Evolutionary conservation across 2,113 vertebrate species (phyloP).

Genomic region (Carassius carassius): DNA sequence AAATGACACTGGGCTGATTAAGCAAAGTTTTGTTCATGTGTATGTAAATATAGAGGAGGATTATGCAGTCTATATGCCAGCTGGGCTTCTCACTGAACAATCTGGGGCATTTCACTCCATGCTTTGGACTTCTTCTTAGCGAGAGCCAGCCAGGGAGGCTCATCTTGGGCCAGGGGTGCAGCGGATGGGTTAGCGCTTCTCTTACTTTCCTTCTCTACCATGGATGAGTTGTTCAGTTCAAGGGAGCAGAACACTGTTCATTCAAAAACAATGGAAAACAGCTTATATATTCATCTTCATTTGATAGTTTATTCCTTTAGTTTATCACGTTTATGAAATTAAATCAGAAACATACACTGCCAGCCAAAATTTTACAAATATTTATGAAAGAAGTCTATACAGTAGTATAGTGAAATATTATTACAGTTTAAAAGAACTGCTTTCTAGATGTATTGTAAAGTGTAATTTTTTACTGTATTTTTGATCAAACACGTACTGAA

Average conservation of each 20-base stretch:
- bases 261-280: conserved; percentile 1
- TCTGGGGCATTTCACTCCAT: conserved; percentile 89
- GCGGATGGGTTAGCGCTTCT: conserved; percentile 51
- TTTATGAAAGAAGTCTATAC: no score
- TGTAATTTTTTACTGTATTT: no score
- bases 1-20: no score
- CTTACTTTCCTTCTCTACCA: conserved; percentile 64
- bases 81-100: conserved; percentile 74
- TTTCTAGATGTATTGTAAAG: no score
- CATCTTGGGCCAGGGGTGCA: conserved; percentile 68
- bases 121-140: conserved; percentile 95
- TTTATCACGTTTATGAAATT: background rate
- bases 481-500: no score
- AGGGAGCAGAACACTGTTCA: conserved; percentile 63
- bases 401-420: no score
- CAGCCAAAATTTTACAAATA: no score
- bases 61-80: background rate
- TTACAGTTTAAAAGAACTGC: no score
- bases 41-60: no score
- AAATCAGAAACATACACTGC: background rate
- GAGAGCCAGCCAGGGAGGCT: conserved; percentile 89
- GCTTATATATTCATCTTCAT: background rate
- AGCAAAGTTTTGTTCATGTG: no score
- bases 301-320: no score
- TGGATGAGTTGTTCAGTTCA: conserved; percentile 63